A percentile compares a stretch with the other conserved stretches of the same genome.
Evolutionary conservation across 2,888 invertebrate species (phyloP).

Genomic region (Drepanosiphum platanoidis): DNA sequence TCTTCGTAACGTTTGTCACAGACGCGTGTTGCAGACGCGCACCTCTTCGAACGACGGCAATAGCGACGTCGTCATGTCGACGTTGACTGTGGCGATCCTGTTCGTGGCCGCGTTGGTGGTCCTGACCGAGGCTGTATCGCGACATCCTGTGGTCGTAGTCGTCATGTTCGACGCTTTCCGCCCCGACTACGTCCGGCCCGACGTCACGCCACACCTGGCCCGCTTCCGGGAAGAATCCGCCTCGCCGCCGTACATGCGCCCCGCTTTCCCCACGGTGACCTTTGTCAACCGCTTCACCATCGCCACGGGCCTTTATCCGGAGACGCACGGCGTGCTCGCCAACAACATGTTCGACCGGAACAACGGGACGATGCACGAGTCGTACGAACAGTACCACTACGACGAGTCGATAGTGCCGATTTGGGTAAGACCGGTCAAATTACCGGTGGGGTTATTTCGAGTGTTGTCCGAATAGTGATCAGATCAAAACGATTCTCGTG

Average conservation of each 20-base stretch:
- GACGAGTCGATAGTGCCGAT: slow-evolving; percentile 71
- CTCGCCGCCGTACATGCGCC: slow-evolving; percentile 72
- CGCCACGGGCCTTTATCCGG: slow-evolving; percentile 76
- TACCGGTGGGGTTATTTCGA: too few relatives aligned
- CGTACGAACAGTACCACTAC: slow-evolving; percentile 70
- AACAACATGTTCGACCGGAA: slow-evolving; percentile 72
- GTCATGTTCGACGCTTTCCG: slow-evolving; percentile 79
- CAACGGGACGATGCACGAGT: slow-evolving; percentile 64
- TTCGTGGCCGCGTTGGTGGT: not conserved
- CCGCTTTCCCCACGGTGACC: slow-evolving; percentile 77
- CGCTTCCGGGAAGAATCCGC: slow-evolving; percentile 71
- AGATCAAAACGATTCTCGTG: too few relatives aligned
- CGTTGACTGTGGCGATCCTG: too few relatives aligned
- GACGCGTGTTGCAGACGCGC: too few relatives aligned
- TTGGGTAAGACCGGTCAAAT: slow-evolving; percentile 72
- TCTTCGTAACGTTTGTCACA: too few relatives aligned
- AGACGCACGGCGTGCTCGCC: slow-evolving; percentile 77
- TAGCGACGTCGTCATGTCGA: too few relatives aligned
- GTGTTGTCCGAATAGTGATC: too few relatives aligned
- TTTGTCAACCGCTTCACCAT: slow-evolving; percentile 80
- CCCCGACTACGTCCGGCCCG: slow-evolving; percentile 44
- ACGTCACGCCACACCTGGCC: slow-evolving; percentile 72
- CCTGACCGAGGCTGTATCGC: slow-evolving; percentile 65
- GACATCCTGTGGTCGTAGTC: slow-evolving; percentile 71
- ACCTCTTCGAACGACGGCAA: too few relatives aligned